Base-by-base conservation (phyloP, 2,113 vertebrate species). In the Tetrax tetrax region DNA sequence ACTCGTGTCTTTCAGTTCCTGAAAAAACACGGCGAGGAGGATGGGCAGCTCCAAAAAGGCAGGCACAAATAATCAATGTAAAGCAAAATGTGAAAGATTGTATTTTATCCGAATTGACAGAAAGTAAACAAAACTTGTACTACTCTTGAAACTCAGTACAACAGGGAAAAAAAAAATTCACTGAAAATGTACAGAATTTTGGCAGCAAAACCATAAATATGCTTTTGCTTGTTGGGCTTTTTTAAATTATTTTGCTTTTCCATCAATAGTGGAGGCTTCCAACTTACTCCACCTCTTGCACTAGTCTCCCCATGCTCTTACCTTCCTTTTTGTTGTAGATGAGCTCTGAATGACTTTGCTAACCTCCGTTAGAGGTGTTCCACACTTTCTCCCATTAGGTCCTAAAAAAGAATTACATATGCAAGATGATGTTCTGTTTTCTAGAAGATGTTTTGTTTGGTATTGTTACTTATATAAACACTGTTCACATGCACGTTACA, bases 21-120 rank as follows among this genome's bases (percentile, higher is more conserved):
- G 74, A 60, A 66, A 92, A 68, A 87, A 11, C 9, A 54, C 60
- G 33, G 47, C 29, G 31, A 56, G 77, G 83, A 87, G 81, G 60
- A 84, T 71, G 56, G 89, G 72, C 69, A 93, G 29, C 50, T 84
- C 92, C 47, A 15, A 89, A 90, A 82, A 84, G 60, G 14, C 43
- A 89, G 83, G 87, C 43, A 79, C 68, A 78, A 64, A 60, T 72
- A 43, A 33, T 29, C 37, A n/a, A 28, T 5, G 21, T 24, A 68
- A 84, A 92, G 28, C 33, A 23, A 74, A 82, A 51, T 37, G 60
- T 19, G 53, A 48, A 86, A 66, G 75, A 77, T 45, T 3, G 4
- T 41, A n/a, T 71, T 89, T 84, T 48, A 48, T 45, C 51, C 50
- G 38, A 76, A 37, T 12, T n/a, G 15, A 33, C 31, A 92, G 56